Percentiles rank a stretch among this genome's conserved stretches.
Conservation (phyloP, 2,113 vertebrate species). For the Argyrosomus japonicus region DNA sequence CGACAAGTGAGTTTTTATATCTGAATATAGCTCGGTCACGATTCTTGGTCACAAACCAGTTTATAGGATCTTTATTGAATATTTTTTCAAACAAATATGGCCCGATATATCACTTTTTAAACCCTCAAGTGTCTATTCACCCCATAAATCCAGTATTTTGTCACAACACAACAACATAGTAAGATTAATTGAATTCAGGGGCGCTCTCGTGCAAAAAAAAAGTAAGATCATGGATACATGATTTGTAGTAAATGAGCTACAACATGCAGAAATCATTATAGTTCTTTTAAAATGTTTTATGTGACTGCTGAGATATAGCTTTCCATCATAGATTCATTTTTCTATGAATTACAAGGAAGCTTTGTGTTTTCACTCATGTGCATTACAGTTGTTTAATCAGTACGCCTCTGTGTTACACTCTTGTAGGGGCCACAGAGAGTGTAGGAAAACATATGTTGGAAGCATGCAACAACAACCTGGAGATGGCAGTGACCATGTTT, state of each 20-base stretch:
- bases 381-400: not conserved
- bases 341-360: not conserved
- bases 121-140: not conserved
- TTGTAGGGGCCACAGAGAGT: conserved; percentile 95
- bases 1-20: not conserved
- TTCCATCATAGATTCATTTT: not conserved
- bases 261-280: not conserved
- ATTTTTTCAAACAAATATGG: not conserved
- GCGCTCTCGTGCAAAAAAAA: not conserved
- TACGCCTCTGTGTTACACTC: not conserved
- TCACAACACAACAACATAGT: not conserved
- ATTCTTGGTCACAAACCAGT: not conserved
- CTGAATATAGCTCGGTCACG: not conserved
- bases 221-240: not conserved
- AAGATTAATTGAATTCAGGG: not conserved
- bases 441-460: conserved; percentile 98
- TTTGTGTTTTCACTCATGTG: not conserved
- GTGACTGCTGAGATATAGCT: not conserved
- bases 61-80: not conserved
- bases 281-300: not conserved
- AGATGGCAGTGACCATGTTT: conserved; percentile 99
- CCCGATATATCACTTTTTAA: not conserved
- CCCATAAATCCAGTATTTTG: not conserved
- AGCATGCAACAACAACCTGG: conserved; percentile 97
- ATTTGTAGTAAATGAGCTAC: not conserved